Evolutionary conservation across 2,888 invertebrate species (phyloP).

Genomic region (Drosophila emarginata): DNA sequence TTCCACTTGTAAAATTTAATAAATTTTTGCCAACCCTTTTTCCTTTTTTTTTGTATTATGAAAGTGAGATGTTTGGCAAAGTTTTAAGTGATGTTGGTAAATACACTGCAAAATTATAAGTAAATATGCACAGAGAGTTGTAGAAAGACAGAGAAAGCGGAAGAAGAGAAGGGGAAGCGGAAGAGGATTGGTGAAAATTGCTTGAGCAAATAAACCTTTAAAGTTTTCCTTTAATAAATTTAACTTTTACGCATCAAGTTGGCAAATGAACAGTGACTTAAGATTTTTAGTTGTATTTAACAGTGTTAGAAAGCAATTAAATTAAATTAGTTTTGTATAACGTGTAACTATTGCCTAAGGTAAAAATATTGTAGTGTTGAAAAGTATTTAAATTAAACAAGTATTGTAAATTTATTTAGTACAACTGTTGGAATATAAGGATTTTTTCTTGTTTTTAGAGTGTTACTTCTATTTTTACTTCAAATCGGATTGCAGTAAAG

Average conservation of each 20-base stretch:
- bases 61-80: slow-evolving; percentile 53
- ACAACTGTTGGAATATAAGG: no score
- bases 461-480: no score
- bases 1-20: slow-evolving; percentile 72
- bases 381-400: no score
- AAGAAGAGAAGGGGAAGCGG: not conserved
- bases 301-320: not conserved
- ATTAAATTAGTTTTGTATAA: not conserved
- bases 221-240: not conserved
- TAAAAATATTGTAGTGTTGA: no score
- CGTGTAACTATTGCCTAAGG: no score
- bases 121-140: slow-evolving; percentile 14
- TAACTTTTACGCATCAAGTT: not conserved
- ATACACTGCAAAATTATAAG: slow-evolving; percentile 40
- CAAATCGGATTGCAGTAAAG: no score
- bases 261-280: not conserved
- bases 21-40: slow-evolving; percentile 43
- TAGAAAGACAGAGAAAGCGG: not conserved
- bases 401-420: no score
- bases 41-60: slow-evolving; percentile 30
- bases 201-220: not conserved
- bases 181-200: not conserved
- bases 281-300: not conserved
- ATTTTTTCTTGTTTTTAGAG: no score
- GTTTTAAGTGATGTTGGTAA: slow-evolving; percentile 68